Base-by-base conservation (phyloP, 2,113 vertebrate species). In the Sturnira hondurensis region DNA sequence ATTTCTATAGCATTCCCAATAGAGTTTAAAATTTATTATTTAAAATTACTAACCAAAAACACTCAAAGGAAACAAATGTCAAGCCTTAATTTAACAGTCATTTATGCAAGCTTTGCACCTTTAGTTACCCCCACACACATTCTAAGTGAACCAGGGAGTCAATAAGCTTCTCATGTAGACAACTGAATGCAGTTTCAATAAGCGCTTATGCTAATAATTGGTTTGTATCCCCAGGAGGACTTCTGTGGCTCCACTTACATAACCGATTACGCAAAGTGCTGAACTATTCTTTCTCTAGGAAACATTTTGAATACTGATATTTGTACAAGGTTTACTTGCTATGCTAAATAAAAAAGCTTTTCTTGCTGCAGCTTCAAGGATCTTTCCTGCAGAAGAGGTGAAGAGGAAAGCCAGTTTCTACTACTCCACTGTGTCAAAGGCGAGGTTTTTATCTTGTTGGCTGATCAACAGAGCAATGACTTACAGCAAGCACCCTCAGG, bases 251-350 rank as follows among this genome's bases (percentile, higher is more conserved):
- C 76, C 65, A 63, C 87, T 78, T 93, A 97, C 76, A 96, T 88
- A 93, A 91, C 87, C 76, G 45, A 92, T 86, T 90, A 88, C 38
- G 45, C 85, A 95, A 68, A 73, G 22, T 71, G 78, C 52, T 85
- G 19, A 94, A 90, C 84, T 84, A 80, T 77, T 97, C 86, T 70
- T 95, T 89, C 92, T 86, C 83, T 70, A 92, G 52, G 85, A 95
- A 93, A 81, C 73, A 97, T 86, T 88, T 8, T 96, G 85, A 96
- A 96, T 91, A 94, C 84, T 84, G 65, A 38, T 93, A 94, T 50
- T 86, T 94, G 81, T 45, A 92, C 67, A 93, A 94, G 74, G 47
- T 82, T 88, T 92, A 95, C 76, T 92, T 87, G 76, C 85, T 90
- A 43, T 38, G 71, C 61, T 91, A 91, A 97, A 93, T 56, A 88